Evolutionary conservation across 2,797 vertebrate genomes (phyloP), one percentile per base, ranked within the genome.

Genomic region (Acipenser ruthenus): DNA sequence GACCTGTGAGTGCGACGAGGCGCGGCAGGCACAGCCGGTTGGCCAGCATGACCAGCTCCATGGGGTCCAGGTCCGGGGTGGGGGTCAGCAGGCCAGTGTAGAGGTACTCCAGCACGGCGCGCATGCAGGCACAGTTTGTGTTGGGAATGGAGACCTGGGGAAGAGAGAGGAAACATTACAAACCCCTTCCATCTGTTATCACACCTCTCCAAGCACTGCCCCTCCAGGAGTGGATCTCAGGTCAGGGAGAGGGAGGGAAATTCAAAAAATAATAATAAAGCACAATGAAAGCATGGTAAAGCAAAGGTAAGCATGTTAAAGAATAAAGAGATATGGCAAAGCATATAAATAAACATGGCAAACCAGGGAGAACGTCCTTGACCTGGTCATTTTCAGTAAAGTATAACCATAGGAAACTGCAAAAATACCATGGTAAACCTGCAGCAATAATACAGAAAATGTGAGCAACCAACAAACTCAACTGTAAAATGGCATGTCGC

Each of bases 11-110:
- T 10, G 92, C 90, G 60, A 95, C 90, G 52, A 95, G 87, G 55
- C 91, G 92, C 5, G 92, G 92, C 78, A 95, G 82, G 83, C 93
- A 95, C 62, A 95, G 90, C 13, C 93, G 90, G 80, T 94, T 93
- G 78, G 90, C 86, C 61, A 95, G 83, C 69, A 93, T 62, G 55
- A 95, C 90, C 61, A 95, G 88, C 55, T 94, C 93, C 74, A 92
- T 91, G 58, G 88, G 86, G 13, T 94, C 91, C 75, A 94, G 81
- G 69, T 86, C 88, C 0, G 87, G 82, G 13, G 81, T 77, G 1
- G 92, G 90, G 0, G 86, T 92, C 78, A 95, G 86, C 60, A 90
- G 83, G 5, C 91, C 87, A 1, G 89, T 92, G 83, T 95, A 95
- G 67, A 95, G 86, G 82, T 93, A 95, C 79, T 95, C 93, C 65